Evolutionary conservation across 2,113 vertebrate species (phyloP), one percentile per base, ranked within the genome.

Genomic region (Corythaixoides concolor): DNA sequence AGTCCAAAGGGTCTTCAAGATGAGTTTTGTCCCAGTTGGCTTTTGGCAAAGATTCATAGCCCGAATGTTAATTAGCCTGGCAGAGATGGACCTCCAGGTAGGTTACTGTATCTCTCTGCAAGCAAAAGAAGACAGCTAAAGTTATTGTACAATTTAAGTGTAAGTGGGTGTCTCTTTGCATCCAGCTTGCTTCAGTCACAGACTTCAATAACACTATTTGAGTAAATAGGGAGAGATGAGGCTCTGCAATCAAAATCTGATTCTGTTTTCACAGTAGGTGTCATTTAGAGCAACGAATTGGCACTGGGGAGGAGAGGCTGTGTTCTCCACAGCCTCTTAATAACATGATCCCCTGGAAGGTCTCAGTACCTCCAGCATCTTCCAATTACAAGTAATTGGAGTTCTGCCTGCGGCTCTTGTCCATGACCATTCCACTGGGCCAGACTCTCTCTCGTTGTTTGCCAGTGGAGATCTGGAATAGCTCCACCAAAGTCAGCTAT

Each of bases 41-140:
- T 99, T 99, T 95, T 99, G 99, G 99, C 99, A 99, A 50, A 98
- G 99, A 58, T 99, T 99, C 85, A 99, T 99, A 33, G 99, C 99
- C 23, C 97, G 99, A 80, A 99, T 99, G 99, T 98, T 99, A 78
- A 99, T 99, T 94, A 99, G 99, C 96, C 98, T 99, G 66, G 99
- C 98, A 4, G 98, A 99, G 95, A 99, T 99, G 99, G 99, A 99
- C 97, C 97, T 99, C 73, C 99, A 99, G 99, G 99, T 99, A 98
- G 45, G 78, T 60, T 22, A 1, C n/a, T 50, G 27, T 70, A 53
- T 76, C 37, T n/a, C 12, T 16, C 45, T 50, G 83, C 49, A 37
- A 62, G 73, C 37, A 58, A 15, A 59, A 84, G 55, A 50, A 9
- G 62, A 82, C 58, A 50, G 50, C 47, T 95, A 1, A 39, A 52